Conservation (phyloP, 30 jellyfish, hydroid and myxozoan genomes). For the Phacellophora camtschatica region DNA sequence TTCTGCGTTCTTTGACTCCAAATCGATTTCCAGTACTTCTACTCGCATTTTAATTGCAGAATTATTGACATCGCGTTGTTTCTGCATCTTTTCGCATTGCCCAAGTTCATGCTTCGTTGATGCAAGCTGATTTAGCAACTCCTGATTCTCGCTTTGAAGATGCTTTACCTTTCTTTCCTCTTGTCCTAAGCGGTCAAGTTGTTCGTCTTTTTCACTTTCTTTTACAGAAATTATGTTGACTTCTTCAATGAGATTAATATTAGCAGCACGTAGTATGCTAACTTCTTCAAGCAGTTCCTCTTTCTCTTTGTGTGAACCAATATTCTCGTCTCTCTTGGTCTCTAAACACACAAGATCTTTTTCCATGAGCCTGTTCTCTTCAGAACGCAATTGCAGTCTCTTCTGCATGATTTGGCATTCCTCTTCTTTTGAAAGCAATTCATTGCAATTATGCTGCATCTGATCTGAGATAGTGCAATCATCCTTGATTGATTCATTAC, state of each 20-base stretch:
- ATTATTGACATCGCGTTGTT: background rate
- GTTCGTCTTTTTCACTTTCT: background rate
- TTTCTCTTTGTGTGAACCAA: background rate
- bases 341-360: no score
- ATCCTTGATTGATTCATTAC: no score
- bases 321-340: background rate
- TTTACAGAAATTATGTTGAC: background rate
- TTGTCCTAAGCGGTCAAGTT: no score
- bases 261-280: background rate
- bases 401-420: background rate
- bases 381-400: background rate
- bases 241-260: background rate
- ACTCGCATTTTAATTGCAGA: background rate
- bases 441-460: background rate
- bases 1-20: background rate
- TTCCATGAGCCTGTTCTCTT: no score
- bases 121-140: background rate
- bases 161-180: no score
- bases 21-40: background rate
- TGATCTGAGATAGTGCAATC: no score
- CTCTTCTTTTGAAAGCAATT: background rate
- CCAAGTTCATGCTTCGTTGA: background rate
- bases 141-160: background rate
- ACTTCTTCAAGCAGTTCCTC: background rate
- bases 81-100: background rate